Evolutionary conservation across 2,888 invertebrate species (phyloP), one percentile per base, ranked within the genome.

Genomic region (Rugalucina vietnamica): DNA sequence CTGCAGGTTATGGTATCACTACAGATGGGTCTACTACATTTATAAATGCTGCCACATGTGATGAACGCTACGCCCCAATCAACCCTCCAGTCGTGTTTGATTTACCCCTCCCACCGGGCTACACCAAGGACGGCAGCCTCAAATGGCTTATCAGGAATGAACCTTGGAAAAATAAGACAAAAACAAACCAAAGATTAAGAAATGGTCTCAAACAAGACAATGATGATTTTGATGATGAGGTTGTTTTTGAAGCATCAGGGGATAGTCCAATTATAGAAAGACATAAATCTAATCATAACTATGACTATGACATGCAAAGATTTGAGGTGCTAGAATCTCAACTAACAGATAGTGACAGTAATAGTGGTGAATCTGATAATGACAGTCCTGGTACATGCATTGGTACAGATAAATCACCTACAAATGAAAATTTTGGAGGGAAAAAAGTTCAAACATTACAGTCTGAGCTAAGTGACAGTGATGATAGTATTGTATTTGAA

Each of bases 51-150:
- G 97, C 97, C 36, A 97, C 97, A 1, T 97, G 97, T 95, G 97
- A 97, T 95, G 96, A 97, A 79, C 97, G 97, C 93, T 97, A 97
- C 95, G 96, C 96, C 91, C 97, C 97, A 34, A 96, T 96, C 90
- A 97, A 98, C 95, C 96, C 96, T 79, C 97, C 98, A 0, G 96
- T 98, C 86, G 97, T 97, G 65, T 97, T 98, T 95, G 98, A 98
- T 95, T 95, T 97, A n/a, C 94, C 95, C 37, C 88, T 95, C 37
- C 91, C 92, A 72, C 80, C 78, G 8, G 91, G 91, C 4, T 84
- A 89, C 77, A 80, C 83, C 8, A 92, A 91, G 81, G 24, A 74
- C n/a, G 65, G 65, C 1, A 65, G 34, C 65, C 34, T 65, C 21
- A 65, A 3, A 34, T 65, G 65, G 65, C 65, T 65, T 18, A 65